Conservation (phyloP, 2,888 invertebrate genomes). For the Stenurella melanura region DNA sequence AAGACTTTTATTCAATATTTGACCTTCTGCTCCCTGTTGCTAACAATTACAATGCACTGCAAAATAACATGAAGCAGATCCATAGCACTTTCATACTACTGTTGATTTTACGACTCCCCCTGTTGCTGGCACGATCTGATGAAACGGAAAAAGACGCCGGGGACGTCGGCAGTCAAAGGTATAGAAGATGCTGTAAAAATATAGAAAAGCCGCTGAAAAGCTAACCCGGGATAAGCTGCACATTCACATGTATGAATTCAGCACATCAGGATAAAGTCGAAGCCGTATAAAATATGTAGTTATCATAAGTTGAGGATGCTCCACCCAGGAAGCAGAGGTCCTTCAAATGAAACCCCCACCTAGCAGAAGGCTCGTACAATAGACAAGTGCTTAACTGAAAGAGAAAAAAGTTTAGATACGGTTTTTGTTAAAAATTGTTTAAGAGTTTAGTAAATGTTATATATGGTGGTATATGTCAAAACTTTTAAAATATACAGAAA, state of each 20-base stretch:
- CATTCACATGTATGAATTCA: slow-evolving; percentile 84
- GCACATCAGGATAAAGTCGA: slow-evolving; percentile 79
- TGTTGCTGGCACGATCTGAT: slow-evolving; percentile 60
- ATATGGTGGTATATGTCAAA: neutral
- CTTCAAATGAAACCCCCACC: slow-evolving; percentile 4
- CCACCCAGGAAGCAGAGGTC: slow-evolving; percentile 45
- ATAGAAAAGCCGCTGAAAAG: slow-evolving; percentile 69
- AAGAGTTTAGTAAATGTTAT: slow-evolving; percentile 7
- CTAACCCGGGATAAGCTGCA: slow-evolving; percentile 72
- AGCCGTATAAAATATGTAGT: slow-evolving; percentile 71
- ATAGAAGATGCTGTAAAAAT: slow-evolving; percentile 66
- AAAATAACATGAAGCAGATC: neutral
- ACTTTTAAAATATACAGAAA: neutral
- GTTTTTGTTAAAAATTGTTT: slow-evolving; percentile 2
- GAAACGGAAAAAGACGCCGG: slow-evolving; percentile 49
- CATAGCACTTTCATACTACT: slow-evolving; percentile 28
- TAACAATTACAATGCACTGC: too few species aligned
- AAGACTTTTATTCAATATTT: too few species aligned
- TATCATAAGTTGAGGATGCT: slow-evolving; percentile 69
- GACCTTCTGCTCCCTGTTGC: too few species aligned
- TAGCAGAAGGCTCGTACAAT: slow-evolving; percentile 19
- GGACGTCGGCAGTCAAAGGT: slow-evolving; percentile 50
- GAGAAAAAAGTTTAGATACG: slow-evolving; percentile 18
- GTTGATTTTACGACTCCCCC: slow-evolving; percentile 60
- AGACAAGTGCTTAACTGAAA: slow-evolving; percentile 23